Evolutionary conservation across 2,113 vertebrate genomes (phyloP).

Genomic region (Megatriorchis doriae): DNA sequence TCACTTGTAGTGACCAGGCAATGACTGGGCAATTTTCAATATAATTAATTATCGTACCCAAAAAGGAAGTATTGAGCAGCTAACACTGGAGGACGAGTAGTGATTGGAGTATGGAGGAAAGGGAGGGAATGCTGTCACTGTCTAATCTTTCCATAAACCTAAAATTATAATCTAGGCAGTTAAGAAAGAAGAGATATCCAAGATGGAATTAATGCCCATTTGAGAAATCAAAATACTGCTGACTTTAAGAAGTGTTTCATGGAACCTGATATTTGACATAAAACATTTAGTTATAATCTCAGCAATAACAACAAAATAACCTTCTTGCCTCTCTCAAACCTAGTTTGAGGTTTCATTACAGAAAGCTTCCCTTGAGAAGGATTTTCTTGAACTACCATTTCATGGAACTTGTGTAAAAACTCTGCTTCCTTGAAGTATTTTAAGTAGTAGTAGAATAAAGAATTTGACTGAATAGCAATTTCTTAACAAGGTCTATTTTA

Average conservation of each 20-base stretch:
- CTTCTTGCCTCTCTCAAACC: neutral
- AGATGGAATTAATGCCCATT: neutral
- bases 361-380: neutral
- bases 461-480: neutral
- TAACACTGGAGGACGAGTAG: neutral
- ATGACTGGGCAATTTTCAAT: slow-evolving; percentile 1
- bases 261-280: neutral
- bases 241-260: neutral
- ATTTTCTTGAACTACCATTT: neutral
- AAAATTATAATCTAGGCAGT: neutral
- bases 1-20: neutral
- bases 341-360: neutral
- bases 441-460: neutral
- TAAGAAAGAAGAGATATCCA: neutral
- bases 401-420: neutral
- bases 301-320: neutral
- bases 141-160: neutral
- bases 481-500: neutral
- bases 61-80: neutral
- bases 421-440: neutral
- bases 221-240: neutral
- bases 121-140: neutral
- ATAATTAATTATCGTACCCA: slow-evolving; percentile 46
- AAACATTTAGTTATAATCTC: neutral
- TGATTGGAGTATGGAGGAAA: neutral